phyloP scores from a whole-genome alignment of 2,113 vertebrate genomes.

The Phylloscopus trochiloides region DNA sequence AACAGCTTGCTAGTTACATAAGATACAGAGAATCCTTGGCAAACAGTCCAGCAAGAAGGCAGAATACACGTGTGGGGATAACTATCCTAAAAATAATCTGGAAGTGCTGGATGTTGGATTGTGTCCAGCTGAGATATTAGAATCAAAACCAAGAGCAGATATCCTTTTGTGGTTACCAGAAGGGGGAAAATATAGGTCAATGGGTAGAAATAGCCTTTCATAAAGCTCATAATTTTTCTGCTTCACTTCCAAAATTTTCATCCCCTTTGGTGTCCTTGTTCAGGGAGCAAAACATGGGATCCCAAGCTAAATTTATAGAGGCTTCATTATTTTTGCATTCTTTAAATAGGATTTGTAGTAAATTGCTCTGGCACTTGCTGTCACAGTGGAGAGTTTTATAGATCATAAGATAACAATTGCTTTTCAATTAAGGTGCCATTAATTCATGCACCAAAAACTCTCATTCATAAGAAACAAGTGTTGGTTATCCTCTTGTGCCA shows the following conservation, averaged over 20 bases:
- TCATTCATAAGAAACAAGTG: background rate
- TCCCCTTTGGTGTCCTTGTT: background rate
- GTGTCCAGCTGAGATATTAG: background rate
- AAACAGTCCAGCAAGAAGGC: background rate
- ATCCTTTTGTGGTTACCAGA: background rate
- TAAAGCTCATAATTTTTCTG: background rate
- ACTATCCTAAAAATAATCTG: background rate
- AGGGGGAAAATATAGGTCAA: background rate
- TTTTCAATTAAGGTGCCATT: background rate
- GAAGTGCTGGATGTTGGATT: background rate
- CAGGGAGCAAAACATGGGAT: background rate
- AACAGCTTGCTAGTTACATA: slow-evolving; percentile 37
- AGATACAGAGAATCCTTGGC: slow-evolving; percentile 13
- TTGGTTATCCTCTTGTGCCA: background rate
- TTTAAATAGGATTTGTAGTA: background rate
- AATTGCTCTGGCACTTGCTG: background rate
- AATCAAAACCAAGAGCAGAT: background rate
- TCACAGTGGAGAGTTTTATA: background rate
- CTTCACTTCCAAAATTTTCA: background rate
- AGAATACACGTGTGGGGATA: background rate
- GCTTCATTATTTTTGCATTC: background rate
- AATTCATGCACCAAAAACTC: background rate
- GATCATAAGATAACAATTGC: background rate
- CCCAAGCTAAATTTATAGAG: background rate
- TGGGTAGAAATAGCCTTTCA: background rate